Evolutionary conservation across 2,888 invertebrate genomes (phyloP), one percentile per base, ranked within the genome.

Genomic region (Eristalis pertinax): DNA sequence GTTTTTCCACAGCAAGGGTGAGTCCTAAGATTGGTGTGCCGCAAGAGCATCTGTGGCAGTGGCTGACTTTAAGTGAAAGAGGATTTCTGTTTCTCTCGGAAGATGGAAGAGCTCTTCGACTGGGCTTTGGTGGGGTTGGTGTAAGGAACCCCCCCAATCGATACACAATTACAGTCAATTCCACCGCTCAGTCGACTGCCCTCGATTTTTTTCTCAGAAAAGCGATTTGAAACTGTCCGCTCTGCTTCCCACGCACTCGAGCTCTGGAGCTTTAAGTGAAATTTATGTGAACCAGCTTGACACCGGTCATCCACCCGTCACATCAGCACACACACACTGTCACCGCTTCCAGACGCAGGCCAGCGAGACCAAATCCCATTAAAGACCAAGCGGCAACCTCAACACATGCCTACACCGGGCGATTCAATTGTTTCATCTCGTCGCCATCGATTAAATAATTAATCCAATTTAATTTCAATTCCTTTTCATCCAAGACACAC

Each of bases 391-490:
- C 65, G 68, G 1, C 50, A n/a, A 43, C 15, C 4, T 24, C 8
- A 32, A 8, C 15, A 32, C 63, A n/a, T n/a, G n/a, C n/a, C n/a
- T n/a, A n/a, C 26, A 67, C 58, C 70, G 70, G 35, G 15, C 72
- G 38, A 82, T 58, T 86, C 82, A 77, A 86, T 86, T 86, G 82
- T 82, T 69, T 82, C 82, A 74, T 86, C 74, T 82, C 26, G 69
- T 82, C 32, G 26, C 4, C 74, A 86, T 82, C 77, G 73, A 86
- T 82, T 86, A 70, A 86, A 86, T 82, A 69, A 85, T 82, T 78
- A 86, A 82, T 82, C 85, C 82, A 86, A 82, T 86, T 86, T 74
- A 86, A 86, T 82, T 85, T 72, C 68, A 81, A 82, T 84, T 84
- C 76, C 76, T 38, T 38, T 38, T 74, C 24, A 22, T 7, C 26